Percentiles rank a stretch among this genome's conserved stretches.
phyloP scores from a whole-genome alignment of 2,797 vertebrate genomes.

The Lutra lutra region DNA sequence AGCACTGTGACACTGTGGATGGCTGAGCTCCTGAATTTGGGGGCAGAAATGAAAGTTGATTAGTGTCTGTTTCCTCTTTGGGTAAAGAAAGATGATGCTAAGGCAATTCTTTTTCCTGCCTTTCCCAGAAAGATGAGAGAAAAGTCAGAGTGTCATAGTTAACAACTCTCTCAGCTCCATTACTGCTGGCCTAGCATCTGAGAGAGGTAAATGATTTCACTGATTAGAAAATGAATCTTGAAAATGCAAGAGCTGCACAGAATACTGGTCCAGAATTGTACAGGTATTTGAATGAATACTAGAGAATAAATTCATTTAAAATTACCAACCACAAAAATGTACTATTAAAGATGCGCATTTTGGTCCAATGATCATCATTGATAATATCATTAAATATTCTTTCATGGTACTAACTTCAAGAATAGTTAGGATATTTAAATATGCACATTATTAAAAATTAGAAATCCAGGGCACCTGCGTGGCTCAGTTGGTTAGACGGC shows the following conservation, averaged over 20 bases:
- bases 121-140: constrained; percentile 70
- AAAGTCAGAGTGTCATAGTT: constrained; percentile 68
- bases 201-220: constrained; percentile 77
- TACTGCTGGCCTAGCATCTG: constrained; percentile 72
- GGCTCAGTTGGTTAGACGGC: too few relatives aligned
- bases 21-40: constrained; percentile 65
- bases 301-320: constrained; percentile 71
- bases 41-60: constrained; percentile 68
- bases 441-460: constrained; percentile 25
- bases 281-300: constrained; percentile 74
- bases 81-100: constrained; percentile 64
- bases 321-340: constrained; percentile 59
- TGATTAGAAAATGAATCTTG: constrained; percentile 83
- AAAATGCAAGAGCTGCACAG: constrained; percentile 77
- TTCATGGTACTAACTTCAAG: constrained; percentile 56
- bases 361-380: constrained; percentile 46
- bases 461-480: background rate
- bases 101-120: constrained; percentile 65
- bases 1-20: constrained; percentile 64
- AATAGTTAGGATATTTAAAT: constrained; percentile 49
- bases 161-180: constrained; percentile 70
- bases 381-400: constrained; percentile 63
- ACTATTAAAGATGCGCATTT: constrained; percentile 69
- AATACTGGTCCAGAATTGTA: constrained; percentile 70
- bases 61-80: constrained; percentile 69